Evolutionary conservation across 2,113 vertebrate genomes (phyloP), one percentile per base, ranked within the genome.

Genomic region (Rafetus swinhoei): DNA sequence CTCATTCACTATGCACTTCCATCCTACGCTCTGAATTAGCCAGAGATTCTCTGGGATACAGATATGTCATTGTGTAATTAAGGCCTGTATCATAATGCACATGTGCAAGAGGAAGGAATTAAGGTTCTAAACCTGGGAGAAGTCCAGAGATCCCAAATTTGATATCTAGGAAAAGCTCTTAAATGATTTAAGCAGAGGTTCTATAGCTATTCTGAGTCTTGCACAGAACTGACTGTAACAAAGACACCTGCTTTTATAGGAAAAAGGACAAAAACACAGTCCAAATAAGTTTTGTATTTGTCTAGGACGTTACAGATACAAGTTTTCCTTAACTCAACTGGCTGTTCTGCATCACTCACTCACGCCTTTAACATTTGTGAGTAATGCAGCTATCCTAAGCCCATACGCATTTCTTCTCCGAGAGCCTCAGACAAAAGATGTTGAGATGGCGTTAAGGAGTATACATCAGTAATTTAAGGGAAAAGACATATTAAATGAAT

Each of bases 241-340:
- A 91, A 97, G 94, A 96, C 95, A 96, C 92, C 95, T 97, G 92
- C 93, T 87, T 96, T 92, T 96, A 95, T 84, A 91, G 60, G 60
- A 32, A 29, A 86, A 95, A 79, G 96, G 96, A 97, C 87, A 82
- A 97, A 95, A 93, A 96, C 95, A 90, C 92, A 95, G 93, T 95
- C 96, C 95, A 94, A 97, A 91, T 62, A 62, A 62, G 60, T 62
- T 60, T 60, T 29, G 13, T 84, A 96, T 92, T 76, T 90, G 92
- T 95, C 84, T 92, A 82, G 94, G 91, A 25, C 50, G 77, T 95
- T 95, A 86, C 86, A 91, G 90, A 72, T 65, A 32, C 22, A 92
- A 1, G 0, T 84, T 35, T 86, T 89, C 90, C 88, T 72, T 50
- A 87, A 85, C 72, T 95, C 79, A 81, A 85, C 52, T 82, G 72